Conservation (phyloP, 92 coral and sea anemone species). For the Siderastrea siderea region DNA sequence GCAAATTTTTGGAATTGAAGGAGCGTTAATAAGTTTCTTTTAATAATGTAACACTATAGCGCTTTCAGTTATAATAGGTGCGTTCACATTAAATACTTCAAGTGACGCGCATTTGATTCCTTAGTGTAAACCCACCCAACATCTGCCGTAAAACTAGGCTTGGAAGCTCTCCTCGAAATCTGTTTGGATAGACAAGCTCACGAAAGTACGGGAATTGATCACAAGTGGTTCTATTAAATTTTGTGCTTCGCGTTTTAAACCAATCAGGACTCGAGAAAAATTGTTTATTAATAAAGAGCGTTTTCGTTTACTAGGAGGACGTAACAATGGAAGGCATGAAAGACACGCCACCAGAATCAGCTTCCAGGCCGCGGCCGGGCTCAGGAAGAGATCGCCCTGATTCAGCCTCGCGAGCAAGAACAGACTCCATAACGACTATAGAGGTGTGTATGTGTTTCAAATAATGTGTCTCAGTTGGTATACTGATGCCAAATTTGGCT, state of each 20-base stretch:
- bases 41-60: too few relatives aligned
- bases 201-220: too few relatives aligned
- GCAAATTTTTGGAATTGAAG: too few relatives aligned
- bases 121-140: too few relatives aligned
- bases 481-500: neutral
- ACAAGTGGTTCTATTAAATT: too few relatives aligned
- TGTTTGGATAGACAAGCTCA: too few relatives aligned
- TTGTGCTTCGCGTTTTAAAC: neutral
- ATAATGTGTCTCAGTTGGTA: neutral
- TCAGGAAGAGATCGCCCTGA: slow-evolving; percentile 80
- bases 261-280: neutral
- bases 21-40: too few relatives aligned
- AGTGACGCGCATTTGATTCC: too few relatives aligned
- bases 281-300: neutral
- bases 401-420: slow-evolving; percentile 93
- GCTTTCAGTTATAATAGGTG: too few relatives aligned
- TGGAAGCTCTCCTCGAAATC: too few relatives aligned
- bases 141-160: too few relatives aligned
- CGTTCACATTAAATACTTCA: too few relatives aligned
- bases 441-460: slow-evolving; percentile 71
- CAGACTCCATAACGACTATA: slow-evolving; percentile 88
- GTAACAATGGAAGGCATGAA: slow-evolving; percentile 37
- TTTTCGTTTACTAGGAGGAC: slow-evolving; percentile 65
- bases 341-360: slow-evolving; percentile 45
- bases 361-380: slow-evolving; percentile 61